These are phyloP conservation scores for Neosilurus mollespiculum DNA, from an alignment of 2,797 vertebrate genomes.

Conservation along the genomic window DNA sequence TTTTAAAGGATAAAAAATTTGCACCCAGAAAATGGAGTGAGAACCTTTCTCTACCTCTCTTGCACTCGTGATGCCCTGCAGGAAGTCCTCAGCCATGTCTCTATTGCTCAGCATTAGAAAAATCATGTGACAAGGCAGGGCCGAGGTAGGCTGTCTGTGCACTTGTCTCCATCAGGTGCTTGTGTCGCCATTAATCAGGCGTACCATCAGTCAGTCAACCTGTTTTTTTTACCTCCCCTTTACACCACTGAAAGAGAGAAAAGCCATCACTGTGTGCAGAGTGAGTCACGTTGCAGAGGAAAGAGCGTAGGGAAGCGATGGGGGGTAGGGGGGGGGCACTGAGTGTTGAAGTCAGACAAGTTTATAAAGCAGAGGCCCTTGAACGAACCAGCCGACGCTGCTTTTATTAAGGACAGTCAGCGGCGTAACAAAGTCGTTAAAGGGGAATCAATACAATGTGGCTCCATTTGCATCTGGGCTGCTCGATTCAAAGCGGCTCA, in stretches of 20 bases:
- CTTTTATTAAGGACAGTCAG: conserved; percentile 52
- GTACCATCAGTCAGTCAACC: conserved; percentile 53
- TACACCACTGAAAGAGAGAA: conserved; percentile 42
- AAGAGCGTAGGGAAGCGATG: conserved; percentile 12
- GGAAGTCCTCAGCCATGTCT: not conserved
- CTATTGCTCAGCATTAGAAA: conserved; percentile 16
- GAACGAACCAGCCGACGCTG: conserved; percentile 44
- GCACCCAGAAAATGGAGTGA: not conserved
- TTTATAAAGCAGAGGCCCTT: conserved; percentile 56
- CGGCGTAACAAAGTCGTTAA: conserved; percentile 51
- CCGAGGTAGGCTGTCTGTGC: conserved; percentile 30
- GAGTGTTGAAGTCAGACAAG: conserved; percentile 54
- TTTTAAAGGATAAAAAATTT: not conserved
- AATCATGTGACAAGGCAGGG: conserved; percentile 20
- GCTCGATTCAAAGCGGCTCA: conserved; percentile 32
- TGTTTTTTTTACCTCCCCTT: conserved; percentile 42
- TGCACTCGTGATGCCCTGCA: conserved; percentile 2
- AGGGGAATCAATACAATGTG: conserved; percentile 52
- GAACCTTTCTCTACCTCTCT: not conserved
- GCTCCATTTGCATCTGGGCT: conserved; percentile 46
- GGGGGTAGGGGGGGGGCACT: not conserved
- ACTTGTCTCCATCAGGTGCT: conserved; percentile 42
- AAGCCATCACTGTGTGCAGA: conserved; percentile 40
- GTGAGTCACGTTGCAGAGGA: conserved; percentile 48
- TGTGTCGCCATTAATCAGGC: conserved; percentile 50